Conservation (phyloP, 2,113 vertebrate genomes). For the Prunella fulvescens region DNA sequence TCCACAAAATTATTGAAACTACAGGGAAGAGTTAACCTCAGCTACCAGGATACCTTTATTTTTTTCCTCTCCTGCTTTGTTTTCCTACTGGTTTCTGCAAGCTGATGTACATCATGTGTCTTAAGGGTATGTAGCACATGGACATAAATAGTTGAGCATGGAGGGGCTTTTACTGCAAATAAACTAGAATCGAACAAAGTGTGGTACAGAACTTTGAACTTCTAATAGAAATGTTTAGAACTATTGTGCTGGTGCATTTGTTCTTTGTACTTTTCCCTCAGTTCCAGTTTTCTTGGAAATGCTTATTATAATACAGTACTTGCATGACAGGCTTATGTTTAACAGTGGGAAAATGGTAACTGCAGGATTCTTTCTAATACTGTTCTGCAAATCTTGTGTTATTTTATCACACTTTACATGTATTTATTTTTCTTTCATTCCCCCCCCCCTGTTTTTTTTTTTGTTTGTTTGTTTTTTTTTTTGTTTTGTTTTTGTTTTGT, state of each 20-base stretch:
- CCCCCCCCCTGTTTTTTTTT: rapidly evolving
- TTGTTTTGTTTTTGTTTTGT: not conserved
- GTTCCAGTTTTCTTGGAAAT: not conserved
- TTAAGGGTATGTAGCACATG: not conserved
- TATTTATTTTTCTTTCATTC: not conserved
- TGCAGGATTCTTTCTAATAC: not conserved
- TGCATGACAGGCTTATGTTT: not conserved
- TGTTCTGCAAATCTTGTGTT: not conserved
- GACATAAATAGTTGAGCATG: not conserved
- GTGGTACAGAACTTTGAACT: not conserved
- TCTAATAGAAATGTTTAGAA: not conserved
- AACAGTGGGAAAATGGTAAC: not conserved
- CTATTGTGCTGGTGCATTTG: not conserved
- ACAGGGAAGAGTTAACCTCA: not conserved
- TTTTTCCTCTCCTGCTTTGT: not conserved
- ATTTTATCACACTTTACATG: not conserved
- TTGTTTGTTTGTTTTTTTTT: not conserved
- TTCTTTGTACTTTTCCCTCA: not conserved
- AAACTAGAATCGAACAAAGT: not conserved
- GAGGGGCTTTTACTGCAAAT: not conserved
- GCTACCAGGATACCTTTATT: not conserved
- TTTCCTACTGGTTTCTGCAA: not conserved
- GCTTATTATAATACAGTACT: not conserved
- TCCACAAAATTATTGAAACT: not conserved
- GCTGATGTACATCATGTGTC: not conserved